Percentiles rank a stretch among this genome's conserved stretches.
phyloP scores from a whole-genome alignment of 2,888 invertebrate genomes.

The Halictus ligatus region DNA sequence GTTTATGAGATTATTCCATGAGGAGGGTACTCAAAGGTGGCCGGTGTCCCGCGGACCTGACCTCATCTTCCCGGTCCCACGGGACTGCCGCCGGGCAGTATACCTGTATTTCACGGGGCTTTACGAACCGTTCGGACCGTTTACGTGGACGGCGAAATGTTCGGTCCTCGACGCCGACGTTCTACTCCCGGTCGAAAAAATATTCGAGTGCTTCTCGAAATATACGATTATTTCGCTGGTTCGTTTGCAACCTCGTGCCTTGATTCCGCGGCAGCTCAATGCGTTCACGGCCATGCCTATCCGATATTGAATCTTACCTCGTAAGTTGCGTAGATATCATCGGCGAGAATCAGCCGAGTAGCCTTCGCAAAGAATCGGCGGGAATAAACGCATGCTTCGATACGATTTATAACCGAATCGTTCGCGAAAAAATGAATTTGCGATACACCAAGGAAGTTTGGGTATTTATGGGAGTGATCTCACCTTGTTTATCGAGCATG shows the following conservation, averaged over 20 bases:
- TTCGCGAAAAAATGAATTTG: background rate
- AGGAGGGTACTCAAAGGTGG: constrained; percentile 49
- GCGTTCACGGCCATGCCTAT: background rate
- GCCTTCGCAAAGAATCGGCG: background rate
- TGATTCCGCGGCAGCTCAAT: background rate
- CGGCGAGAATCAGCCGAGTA: background rate
- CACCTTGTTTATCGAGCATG: too few species aligned
- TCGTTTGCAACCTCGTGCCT: background rate
- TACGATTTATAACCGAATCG: background rate
- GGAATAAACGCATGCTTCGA: background rate
- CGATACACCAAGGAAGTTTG: too few species aligned
- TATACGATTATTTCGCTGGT: background rate
- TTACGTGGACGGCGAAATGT: constrained; percentile 45
- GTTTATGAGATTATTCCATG: constrained; percentile 63
- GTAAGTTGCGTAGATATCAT: background rate
- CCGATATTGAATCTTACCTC: background rate
- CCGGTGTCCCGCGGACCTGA: constrained; percentile 57
- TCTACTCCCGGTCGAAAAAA: constrained; percentile 1
- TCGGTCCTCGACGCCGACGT: background rate
- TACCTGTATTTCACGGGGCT: constrained; percentile 60
- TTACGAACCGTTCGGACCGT: constrained; percentile 39
- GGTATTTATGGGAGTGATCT: too few species aligned
- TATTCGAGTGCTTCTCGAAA: background rate
- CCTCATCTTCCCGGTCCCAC: constrained; percentile 58
- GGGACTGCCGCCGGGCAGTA: constrained; percentile 27